Evolutionary conservation across 2,888 invertebrate genomes (phyloP).

Genomic region (Dysmachus trigonus): DNA sequence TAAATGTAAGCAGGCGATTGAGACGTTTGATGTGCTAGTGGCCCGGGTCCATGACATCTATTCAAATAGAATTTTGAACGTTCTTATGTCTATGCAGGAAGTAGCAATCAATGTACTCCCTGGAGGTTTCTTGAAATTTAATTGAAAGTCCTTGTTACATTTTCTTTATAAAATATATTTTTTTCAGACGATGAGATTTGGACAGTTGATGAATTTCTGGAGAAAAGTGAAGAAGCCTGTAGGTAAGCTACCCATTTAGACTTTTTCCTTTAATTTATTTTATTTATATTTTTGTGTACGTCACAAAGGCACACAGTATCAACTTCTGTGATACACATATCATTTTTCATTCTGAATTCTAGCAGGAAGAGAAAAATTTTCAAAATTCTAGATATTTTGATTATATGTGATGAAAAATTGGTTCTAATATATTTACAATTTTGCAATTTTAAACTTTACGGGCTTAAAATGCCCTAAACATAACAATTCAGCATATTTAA

Average conservation of each 20-base stretch:
- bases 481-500: no score
- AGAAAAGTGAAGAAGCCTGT: conserved; percentile 83
- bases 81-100: conserved; percentile 86
- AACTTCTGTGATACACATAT: no score
- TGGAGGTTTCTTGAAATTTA: conserved; percentile 63
- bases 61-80: conserved; percentile 87
- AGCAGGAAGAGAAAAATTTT: no score
- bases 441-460: no score
- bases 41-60: conserved; percentile 90
- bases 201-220: conserved; percentile 86
- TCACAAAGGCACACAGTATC: no score
- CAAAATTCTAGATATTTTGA: no score
- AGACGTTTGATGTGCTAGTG: conserved; percentile 79
- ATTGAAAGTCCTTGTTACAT: not conserved
- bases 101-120: conserved; percentile 84
- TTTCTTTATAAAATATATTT: not conserved
- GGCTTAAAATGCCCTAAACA: no score
- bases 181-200: conserved; percentile 78
- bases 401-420: no score
- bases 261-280: no score
- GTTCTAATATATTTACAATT: no score
- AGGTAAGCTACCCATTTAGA: conserved; percentile 65
- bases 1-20: conserved; percentile 78
- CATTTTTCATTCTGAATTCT: no score
- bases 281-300: no score